A percentile compares a stretch with the other conserved stretches of the same genome.
Conservation (phyloP, 1,140 invertebrate genomes). For the Trichonephila clavata region DNA sequence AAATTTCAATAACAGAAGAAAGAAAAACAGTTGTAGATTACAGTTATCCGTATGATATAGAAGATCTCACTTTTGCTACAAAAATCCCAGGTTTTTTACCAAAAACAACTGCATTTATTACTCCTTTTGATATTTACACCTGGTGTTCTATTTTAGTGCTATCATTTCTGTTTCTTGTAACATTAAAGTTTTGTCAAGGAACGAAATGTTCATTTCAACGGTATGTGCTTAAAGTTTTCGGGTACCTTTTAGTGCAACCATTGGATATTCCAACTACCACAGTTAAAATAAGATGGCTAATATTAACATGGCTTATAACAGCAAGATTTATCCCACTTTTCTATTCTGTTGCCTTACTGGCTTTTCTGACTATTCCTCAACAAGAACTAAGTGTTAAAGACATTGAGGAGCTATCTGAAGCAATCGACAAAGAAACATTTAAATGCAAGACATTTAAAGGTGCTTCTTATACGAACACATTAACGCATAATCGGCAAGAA, state of each 20-base stretch:
- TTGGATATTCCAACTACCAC: constrained; percentile 4
- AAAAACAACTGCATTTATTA: not conserved
- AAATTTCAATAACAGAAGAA: constrained; percentile 26
- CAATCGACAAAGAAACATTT: not conserved
- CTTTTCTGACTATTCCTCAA: constrained; percentile 41
- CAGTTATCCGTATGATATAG: constrained; percentile 52
- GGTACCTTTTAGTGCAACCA: constrained; percentile 4
- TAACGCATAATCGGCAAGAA: not conserved
- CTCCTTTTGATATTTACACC: constrained; percentile 9
- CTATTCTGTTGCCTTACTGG: constrained; percentile 26
- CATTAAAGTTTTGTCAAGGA: not conserved
- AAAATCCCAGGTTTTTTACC: not conserved
- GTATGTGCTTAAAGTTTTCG: not conserved
- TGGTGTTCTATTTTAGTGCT: not conserved
- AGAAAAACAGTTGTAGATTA: constrained; percentile 4
- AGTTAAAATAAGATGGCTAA: not conserved
- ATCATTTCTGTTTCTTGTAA: not conserved
- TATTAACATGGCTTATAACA: not conserved
- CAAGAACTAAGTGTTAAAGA: not conserved
- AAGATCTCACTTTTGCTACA: constrained; percentile 40
- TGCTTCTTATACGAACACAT: not conserved
- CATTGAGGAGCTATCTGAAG: not conserved
- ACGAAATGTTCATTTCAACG: not conserved
- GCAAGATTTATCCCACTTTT: constrained; percentile 8
- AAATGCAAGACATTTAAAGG: constrained; percentile 12